Conservation (phyloP, 2,113 vertebrate species). For the Macrotis lagotis region DNA sequence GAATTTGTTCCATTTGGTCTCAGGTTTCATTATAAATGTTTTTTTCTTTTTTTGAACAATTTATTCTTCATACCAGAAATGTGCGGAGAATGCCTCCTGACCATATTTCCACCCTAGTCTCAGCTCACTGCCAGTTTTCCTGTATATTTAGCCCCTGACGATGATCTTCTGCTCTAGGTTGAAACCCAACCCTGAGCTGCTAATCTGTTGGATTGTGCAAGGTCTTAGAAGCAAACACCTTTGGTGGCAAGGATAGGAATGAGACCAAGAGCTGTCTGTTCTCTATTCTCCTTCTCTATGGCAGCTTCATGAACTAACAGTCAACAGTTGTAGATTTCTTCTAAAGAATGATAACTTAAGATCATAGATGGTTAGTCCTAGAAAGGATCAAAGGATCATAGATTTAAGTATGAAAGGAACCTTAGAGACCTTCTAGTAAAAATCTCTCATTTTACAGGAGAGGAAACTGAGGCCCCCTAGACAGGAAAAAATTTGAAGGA, state of each 20-base stretch:
- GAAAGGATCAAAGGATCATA: neutral
- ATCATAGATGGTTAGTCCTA: neutral
- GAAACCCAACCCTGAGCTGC: slow-evolving; percentile 30
- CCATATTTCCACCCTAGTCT: slow-evolving; percentile 48
- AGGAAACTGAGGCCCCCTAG: neutral
- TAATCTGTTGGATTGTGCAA: slow-evolving; percentile 15
- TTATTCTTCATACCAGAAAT: slow-evolving; percentile 49
- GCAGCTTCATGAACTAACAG: neutral
- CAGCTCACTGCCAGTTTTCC: slow-evolving; percentile 41
- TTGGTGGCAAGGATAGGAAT: slow-evolving; percentile 12
- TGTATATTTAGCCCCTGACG: neutral
- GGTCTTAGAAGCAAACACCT: slow-evolving; percentile 30
- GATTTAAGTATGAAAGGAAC: neutral
- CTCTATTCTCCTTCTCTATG: slow-evolving; percentile 14
- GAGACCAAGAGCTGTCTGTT: neutral
- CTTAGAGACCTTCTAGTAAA: neutral
- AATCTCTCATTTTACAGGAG: neutral
- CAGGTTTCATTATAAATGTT: slow-evolving; percentile 70
- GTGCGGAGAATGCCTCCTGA: slow-evolving; percentile 52
- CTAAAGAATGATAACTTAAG: neutral
- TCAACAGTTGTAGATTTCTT: neutral
- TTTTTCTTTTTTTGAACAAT: slow-evolving; percentile 48
- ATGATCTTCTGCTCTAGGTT: slow-evolving; percentile 27
- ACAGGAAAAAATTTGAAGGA: neutral
- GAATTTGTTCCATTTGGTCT: slow-evolving; percentile 74